Evolutionary conservation across 2,797 vertebrate genomes (phyloP), one percentile per base, ranked within the genome.

Genomic region (Sorex maritimensis): DNA sequence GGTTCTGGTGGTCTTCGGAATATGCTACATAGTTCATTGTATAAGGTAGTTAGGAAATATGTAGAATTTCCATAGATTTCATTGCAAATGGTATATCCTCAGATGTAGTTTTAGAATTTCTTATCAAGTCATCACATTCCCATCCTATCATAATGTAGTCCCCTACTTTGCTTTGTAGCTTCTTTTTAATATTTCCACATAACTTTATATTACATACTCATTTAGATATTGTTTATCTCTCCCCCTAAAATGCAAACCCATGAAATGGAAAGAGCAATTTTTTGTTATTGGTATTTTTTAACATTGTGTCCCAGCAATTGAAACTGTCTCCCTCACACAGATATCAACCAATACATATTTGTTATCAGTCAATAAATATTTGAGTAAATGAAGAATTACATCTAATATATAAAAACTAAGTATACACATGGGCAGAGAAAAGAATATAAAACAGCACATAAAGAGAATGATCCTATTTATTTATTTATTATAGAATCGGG

Each of bases 391-490:
- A 84, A 74, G 21, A 61, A 91, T 71, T 79, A 85, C 49, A 82
- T 63, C 5, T 77, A 73, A 86, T 28, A 26, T 46, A 81, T 28
- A 87, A 94, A 81, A 95, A 63, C 46, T 80, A 87, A 92, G 90
- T 92, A 69, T 77, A 86, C 24, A 79, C 15, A 91, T 6, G 2
- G 69, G 41, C 38, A 93, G 21, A 15, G 30, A 55, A 6, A 38
- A 34, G 34, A 93, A 91, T 63, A 6, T 23, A 92, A 95, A 78
- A 89, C 2, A 73, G 38, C 44, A 92, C 81, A 83, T 88, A 92
- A 92, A 69, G 34, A 82, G 38, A 83, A 4, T 90, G 38, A 95
- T 81, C 49, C 49, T 52, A 52, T 14, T 52, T 52, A 52, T 52
- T 44, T 5, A 5, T 44, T 44, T 44, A 5, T 44, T 44, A 5